Evolutionary conservation across 2,888 invertebrate species (phyloP).

Genomic region (Onchidella celtica): DNA sequence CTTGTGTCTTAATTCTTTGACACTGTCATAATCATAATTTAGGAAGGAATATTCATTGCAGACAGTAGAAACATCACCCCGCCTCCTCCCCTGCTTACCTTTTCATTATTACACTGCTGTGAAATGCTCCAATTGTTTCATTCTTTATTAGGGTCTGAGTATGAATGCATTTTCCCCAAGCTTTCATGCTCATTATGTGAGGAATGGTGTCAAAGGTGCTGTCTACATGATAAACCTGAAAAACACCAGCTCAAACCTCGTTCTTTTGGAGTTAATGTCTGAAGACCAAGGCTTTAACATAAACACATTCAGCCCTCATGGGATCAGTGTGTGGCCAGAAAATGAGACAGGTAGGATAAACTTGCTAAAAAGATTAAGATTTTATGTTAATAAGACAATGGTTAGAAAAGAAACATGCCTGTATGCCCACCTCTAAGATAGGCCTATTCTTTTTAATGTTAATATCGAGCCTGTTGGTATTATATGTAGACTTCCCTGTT

Average conservation of each 20-base stretch:
- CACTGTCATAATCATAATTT: too few relatives aligned
- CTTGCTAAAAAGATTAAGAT: not conserved
- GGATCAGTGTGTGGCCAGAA: slow-evolving; percentile 58
- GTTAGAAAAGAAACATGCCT: too few relatives aligned
- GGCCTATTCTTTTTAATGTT: too few relatives aligned
- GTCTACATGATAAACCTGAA: slow-evolving; percentile 14
- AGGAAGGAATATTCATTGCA: too few relatives aligned
- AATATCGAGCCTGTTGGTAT: too few relatives aligned
- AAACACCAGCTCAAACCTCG: not conserved
- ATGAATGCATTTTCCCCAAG: slow-evolving; percentile 35
- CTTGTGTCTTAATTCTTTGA: too few relatives aligned
- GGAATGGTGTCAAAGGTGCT: slow-evolving; percentile 6
- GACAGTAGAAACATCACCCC: too few relatives aligned
- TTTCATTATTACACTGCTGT: too few relatives aligned
- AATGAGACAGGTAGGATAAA: slow-evolving; percentile 53
- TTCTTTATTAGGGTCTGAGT: slow-evolving; percentile 33
- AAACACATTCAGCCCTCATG: slow-evolving; percentile 57
- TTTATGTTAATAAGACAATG: not conserved
- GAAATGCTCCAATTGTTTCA: too few relatives aligned
- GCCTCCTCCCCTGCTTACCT: too few relatives aligned
- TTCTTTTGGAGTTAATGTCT: slow-evolving; percentile 8
- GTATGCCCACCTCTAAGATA: too few relatives aligned
- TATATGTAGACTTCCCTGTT: too few relatives aligned
- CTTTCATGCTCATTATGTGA: slow-evolving; percentile 26
- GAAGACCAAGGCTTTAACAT: slow-evolving; percentile 43